Conservation (phyloP, 30 jellyfish, hydroid and myxozoan genomes). For the Morbakka virulenta region DNA sequence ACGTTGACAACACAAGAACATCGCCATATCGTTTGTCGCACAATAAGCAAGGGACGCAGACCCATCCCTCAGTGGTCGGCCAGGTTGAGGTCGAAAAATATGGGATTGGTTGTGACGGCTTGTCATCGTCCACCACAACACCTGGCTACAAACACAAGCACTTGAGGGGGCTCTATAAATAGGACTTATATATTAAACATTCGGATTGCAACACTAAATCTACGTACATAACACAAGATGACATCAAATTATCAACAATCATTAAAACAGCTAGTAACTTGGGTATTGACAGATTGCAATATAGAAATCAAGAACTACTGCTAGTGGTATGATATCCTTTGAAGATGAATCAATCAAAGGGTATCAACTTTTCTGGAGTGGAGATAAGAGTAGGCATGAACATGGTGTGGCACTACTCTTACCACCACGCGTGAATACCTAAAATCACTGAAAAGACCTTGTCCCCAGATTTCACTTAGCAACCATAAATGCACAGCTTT, state of each 20-base stretch:
- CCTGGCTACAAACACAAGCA: background rate
- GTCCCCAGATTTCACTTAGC: background rate
- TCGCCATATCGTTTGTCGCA: too few relatives aligned
- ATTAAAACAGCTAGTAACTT: background rate
- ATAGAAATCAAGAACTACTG: background rate
- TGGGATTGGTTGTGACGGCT: constrained; percentile 5
- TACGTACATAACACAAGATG: background rate
- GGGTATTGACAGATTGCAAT: background rate
- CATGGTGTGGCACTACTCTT: constrained; percentile 14
- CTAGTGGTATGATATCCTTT: background rate
- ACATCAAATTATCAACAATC: background rate
- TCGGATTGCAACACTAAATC: background rate
- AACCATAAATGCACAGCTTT: background rate
- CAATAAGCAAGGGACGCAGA: too few relatives aligned
- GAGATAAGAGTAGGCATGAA: background rate
- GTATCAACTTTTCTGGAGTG: constrained; percentile 2
- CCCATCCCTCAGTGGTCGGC: too few relatives aligned
- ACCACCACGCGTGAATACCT: background rate
- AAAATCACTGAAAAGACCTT: background rate
- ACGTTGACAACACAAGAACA: too few relatives aligned
- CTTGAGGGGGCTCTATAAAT: too few relatives aligned
- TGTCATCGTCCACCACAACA: background rate
- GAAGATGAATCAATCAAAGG: constrained; percentile 4
- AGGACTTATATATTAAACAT: background rate
- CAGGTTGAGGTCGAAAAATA: constrained; percentile 11